Base-by-base conservation (phyloP, 1,140 invertebrate species). In the Euura lappo region DNA sequence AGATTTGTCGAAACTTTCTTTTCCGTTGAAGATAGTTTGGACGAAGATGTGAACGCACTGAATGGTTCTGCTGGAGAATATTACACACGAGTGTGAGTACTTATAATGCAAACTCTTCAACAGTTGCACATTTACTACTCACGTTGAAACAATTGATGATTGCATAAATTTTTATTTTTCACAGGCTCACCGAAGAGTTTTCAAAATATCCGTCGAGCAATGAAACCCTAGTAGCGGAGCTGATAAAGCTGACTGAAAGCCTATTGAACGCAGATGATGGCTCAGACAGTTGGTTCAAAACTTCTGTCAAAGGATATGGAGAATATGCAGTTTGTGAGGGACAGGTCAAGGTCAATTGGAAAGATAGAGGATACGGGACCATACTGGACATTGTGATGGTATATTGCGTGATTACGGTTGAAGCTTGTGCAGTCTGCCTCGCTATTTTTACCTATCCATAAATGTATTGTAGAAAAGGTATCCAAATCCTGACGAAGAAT, bases 271-370 rank as follows among this genome's bases (percentile, higher is more conserved):
- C 3, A n/a, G 6, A 3, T 8, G 51, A 60, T n/a, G 13, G 51
- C 13, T 4, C 51, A 6, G 89, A 92, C 82, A 84, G 84, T 72
- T 91, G 91, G 87, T 90, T 87, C 75, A 88, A 93, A 60, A 84
- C 91, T 8, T 92, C 92, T 6, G 88, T 88, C 0, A 85, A 79
- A 70, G 89, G 89, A 11, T 83, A 89, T 44, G 47, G 79, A 2
- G 86, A 91, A 28, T 93, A 92, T 81, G 83, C 87, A 86, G 82
- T 87, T 2, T 93, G 91, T 78, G 87, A 90, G 67, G 92, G 92
- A 2, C 87, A 93, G 81, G 72, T 77, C 42, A 70, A 89, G 7
- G 83, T 91, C 4, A 89, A 90, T 78, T 94, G 92, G 92, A 92
- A 91, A 75, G 80, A 87, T n/a, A 87, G 86, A 74, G 92, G 92